Percentiles rank a stretch among this genome's conserved stretches.
phyloP scores from a whole-genome alignment of 2,888 invertebrate genomes.

The Callyntrura guangdongensis region DNA sequence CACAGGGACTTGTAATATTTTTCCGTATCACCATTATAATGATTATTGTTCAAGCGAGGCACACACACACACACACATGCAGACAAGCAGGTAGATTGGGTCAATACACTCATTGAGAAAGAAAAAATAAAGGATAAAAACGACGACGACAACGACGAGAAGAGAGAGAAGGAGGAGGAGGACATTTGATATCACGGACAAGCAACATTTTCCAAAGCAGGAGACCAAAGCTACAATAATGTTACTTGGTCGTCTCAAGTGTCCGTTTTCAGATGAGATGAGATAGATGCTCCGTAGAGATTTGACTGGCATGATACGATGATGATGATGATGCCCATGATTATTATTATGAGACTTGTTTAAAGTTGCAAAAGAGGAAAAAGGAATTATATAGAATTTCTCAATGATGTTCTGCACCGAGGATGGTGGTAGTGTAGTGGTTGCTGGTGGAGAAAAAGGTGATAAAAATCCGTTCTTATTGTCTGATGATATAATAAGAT shows the following conservation, averaged over 20 bases:
- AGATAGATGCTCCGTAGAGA: conserved; percentile 52
- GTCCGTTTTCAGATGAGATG: conserved; percentile 66
- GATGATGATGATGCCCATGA: conserved; percentile 56
- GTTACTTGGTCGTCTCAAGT: conserved; percentile 64
- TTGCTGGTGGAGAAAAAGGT: conserved; percentile 33
- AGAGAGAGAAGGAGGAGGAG: conserved; percentile 70
- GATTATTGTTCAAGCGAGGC: conserved; percentile 44
- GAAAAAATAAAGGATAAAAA: conserved; percentile 17
- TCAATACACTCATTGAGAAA: conserved; percentile 78
- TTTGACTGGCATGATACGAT: conserved; percentile 62
- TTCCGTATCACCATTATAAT: conserved; percentile 54
- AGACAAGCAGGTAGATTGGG: conserved; percentile 67
- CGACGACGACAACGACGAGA: conserved; percentile 16
- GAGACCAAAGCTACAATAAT: conserved; percentile 34
- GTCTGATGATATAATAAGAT: background rate
- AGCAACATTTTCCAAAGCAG: conserved; percentile 62
- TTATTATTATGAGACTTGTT: conserved; percentile 68
- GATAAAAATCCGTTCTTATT: conserved; percentile 32
- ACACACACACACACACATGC: background rate
- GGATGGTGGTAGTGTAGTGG: background rate
- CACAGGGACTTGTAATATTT: conserved; percentile 18
- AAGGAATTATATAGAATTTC: conserved; percentile 44
- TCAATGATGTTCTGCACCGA: background rate
- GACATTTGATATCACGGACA: conserved; percentile 80
- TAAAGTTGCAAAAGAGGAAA: conserved; percentile 47